These are phyloP conservation scores for Aphis gossypii DNA, from an alignment of 1,140 invertebrate genomes.

Conservation along the genomic window DNA sequence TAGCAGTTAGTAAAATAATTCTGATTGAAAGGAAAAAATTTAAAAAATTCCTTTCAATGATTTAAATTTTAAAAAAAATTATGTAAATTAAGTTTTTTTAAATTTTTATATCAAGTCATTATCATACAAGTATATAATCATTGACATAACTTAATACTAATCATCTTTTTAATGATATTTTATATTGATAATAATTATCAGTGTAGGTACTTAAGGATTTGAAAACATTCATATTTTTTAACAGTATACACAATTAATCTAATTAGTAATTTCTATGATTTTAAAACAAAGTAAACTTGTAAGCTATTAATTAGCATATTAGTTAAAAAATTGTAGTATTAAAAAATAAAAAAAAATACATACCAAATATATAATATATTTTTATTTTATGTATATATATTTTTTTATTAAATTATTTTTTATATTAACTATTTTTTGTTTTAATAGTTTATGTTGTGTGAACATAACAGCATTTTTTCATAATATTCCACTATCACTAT, in stretches of 20 bases:
- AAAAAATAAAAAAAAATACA: too few species aligned
- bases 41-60: too few species aligned
- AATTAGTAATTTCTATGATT: background rate
- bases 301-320: background rate
- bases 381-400: too few species aligned
- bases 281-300: background rate
- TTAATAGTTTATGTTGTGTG: background rate
- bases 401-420: too few species aligned
- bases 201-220: background rate
- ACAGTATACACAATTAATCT: background rate
- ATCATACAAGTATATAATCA: background rate
- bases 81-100: too few species aligned
- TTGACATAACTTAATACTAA: background rate
- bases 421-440: too few species aligned
- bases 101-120: background rate
- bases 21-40: too few species aligned
- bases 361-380: too few species aligned
- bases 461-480: background rate
- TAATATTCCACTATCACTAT: background rate
- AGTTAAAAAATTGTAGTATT: too few species aligned
- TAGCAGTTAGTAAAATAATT: too few species aligned
- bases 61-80: too few species aligned
- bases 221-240: background rate
- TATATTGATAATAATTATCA: conserved; percentile 7
- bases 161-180: background rate